Percentiles rank a stretch among this genome's conserved stretches.
Evolutionary conservation across 1,140 invertebrate species (phyloP).

Genomic region (Drosophila parabipectinata): DNA sequence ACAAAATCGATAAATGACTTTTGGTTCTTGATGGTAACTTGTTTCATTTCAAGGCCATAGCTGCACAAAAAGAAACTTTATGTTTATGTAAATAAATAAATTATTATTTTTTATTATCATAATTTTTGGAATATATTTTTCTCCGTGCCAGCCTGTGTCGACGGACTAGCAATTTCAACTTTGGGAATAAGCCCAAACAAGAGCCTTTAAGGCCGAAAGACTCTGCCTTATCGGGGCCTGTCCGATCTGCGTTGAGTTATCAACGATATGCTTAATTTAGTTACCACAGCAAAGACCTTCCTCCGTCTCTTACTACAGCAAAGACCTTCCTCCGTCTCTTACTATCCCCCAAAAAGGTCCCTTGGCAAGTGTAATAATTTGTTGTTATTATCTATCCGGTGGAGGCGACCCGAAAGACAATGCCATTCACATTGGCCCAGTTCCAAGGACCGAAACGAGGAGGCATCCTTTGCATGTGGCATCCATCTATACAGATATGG

Average conservation of each 20-base stretch:
- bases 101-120: no score
- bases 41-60: constrained; percentile 10
- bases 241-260: constrained; percentile 70
- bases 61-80: not conserved
- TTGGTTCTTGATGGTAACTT: not conserved
- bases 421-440: constrained; percentile 70
- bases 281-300: constrained; percentile 22
- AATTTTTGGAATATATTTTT: not conserved
- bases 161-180: constrained; percentile 10
- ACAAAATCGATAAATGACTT: constrained; percentile 45
- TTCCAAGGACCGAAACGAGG: constrained; percentile 47
- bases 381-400: constrained; percentile 54
- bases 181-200: constrained; percentile 13
- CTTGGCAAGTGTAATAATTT: constrained; percentile 63
- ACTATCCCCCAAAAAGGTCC: constrained; percentile 18
- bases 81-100: no score
- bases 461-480: constrained; percentile 53
- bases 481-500: constrained; percentile 53
- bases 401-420: constrained; percentile 57
- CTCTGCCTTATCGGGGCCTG: constrained; percentile 32
- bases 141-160: constrained; percentile 8
- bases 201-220: constrained; percentile 29
- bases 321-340: not conserved
- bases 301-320: not conserved
- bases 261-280: constrained; percentile 67